Evolutionary conservation across 2,888 invertebrate species (phyloP), one percentile per base, ranked within the genome.

Genomic region (Aquatica leii): DNA sequence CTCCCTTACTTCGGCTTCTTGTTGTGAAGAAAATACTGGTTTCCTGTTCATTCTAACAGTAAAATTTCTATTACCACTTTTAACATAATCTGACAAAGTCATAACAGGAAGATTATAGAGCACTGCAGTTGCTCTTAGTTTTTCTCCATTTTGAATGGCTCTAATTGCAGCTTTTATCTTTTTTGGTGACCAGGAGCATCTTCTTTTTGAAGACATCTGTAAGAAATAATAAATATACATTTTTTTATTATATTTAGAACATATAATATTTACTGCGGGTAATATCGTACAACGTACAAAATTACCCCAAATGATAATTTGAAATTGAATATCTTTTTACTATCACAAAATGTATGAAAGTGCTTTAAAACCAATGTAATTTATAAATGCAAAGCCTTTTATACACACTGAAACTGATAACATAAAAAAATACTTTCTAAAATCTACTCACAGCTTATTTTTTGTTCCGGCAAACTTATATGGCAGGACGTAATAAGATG

Each of bases 241-340:
- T 4, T 24, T 24, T 24, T 24, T 6, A 6, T 24, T 24, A 24
- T 6, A n/a, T 37, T 4, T 12, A 37, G 2, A 12, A 37, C n/a
- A n/a, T n/a, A 37, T n/a, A 12, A 37, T n/a, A 37, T n/a, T 9
- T 37, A 37, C n/a, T 37, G 37, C 37, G 37, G 37, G n/a, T 37
- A 37, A 37, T 37, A 37, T 12, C 37, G 37, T 37, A 37, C 37
- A 37, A n/a, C 11, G 37, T 37, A 37, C 37, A 11, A 12, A 37
- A 3, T 37, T 37, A 11, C 37, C 37, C 37, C 4, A 24, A 24
- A 24, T 24, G 24, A 2, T 24, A 24, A 6, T 24, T 24, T 24
- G 24, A 6, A 24, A 24, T 24, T 24, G 2, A 24, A 6, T 4
- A 24, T 24, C 6, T 24, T 24, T 24, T n/a, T 6, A 24, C 24